Base-by-base conservation (phyloP, 1,140 invertebrate genomes). In the Conus betulinus region DNA sequence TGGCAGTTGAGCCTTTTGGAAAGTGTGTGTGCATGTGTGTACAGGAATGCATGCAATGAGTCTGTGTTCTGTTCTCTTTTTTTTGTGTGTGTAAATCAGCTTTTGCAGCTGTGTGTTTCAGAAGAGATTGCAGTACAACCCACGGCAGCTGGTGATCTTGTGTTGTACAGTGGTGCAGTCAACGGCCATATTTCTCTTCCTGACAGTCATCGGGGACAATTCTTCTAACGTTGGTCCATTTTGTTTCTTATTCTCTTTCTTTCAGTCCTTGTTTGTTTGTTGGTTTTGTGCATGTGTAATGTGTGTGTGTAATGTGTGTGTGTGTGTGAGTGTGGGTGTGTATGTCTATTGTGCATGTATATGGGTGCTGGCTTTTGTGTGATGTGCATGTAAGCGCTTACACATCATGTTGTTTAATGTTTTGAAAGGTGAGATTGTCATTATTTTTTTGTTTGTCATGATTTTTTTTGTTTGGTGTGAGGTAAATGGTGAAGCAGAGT, bases 151-250 rank as follows among this genome's bases (percentile, higher is more conserved):
- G 85, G 85, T 87, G 71, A 79, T 87, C 7, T 25, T 87, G 23
- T 23, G 76, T 60, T 78, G 85, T n/a, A 78, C 57, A 63, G 85
- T 67, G 57, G 67, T 88, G 20, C 89, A 39, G 79, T 90, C 17
- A 88, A 90, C 52, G 55, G 88, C 60, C 71, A 39, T 57, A 13
- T 90, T 67, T 63, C 78, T 78, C 27, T 90, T 63, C 84, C 85
- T 83, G 88, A 87, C 71, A 6, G 71, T 17, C 52, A 84, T 83
- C 53, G 88, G n/a, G 78, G 89, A n/a, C 39, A 20, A 5, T 78
- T 87, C 85, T 0, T 87, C 85, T 11, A 52, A 39, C 39, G 85
- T 87, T n/a, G 79, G 85, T 78, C 10, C 20, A 1, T 74, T 25
- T 8, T 15, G 8, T 60, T 1, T 60, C 67, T 23, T 17, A 1